These are phyloP conservation scores for Ceratitis capitata DNA, from an alignment of 1,140 invertebrate species.

Conservation along the genomic window DNA sequence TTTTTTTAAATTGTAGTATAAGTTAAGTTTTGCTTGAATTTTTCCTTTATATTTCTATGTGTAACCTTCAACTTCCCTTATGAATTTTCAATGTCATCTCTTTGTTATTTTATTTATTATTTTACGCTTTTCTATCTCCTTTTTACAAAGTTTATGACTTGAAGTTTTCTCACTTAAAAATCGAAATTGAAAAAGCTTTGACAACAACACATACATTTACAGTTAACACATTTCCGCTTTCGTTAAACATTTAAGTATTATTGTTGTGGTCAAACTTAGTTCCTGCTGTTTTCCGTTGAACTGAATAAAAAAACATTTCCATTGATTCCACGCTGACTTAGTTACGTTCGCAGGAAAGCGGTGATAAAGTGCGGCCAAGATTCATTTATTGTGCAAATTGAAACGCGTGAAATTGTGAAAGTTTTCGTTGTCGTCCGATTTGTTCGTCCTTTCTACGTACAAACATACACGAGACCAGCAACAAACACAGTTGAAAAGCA, in stretches of 20 bases:
- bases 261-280: neutral
- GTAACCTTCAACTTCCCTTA: too few species aligned
- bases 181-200: neutral
- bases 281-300: neutral
- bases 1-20: too few species aligned
- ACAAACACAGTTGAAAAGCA: neutral
- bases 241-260: neutral
- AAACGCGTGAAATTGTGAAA: conserved; percentile 7
- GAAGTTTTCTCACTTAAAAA: neutral
- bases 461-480: neutral
- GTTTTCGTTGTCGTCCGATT: neutral
- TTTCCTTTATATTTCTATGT: too few species aligned
- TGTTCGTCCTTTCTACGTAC: neutral
- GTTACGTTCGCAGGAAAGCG: neutral
- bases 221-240: neutral
- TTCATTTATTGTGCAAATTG: neutral
- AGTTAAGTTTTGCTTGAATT: too few species aligned
- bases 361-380: neutral
- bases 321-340: neutral
- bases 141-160: too few species aligned
- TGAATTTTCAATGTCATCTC: too few species aligned
- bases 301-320: neutral
- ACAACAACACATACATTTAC: neutral
- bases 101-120: too few species aligned
- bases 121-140: too few species aligned